Evolutionary conservation across 2,113 vertebrate species (phyloP), one percentile per base, ranked within the genome.

Genomic region (Heterocephalus glaber): DNA sequence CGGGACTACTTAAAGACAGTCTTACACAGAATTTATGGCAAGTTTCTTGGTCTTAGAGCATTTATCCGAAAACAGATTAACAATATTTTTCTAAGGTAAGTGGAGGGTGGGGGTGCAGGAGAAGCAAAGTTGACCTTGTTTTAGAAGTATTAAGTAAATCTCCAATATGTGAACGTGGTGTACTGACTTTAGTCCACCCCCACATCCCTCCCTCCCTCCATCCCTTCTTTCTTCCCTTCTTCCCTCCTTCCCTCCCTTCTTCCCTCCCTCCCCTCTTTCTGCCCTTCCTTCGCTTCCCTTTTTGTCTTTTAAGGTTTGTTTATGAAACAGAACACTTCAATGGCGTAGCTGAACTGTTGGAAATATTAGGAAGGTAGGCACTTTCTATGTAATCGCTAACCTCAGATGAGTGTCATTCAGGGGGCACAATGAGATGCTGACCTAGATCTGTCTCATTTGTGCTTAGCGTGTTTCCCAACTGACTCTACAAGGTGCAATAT

Each of bases 1-100:
- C 99, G 99, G 98, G 99, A 99, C 98, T 99, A 99, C 98, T 99
- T 99, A 98, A 99, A 99, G 98, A 99, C 99, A 98, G 99, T 99
- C 98, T 99, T 99, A 98, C 99, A 99, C 99, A 99, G 99, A 99
- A 99, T 99, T 99, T 99, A 99, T 96, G 99, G 99, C 97, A 99
- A 99, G 99, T 99, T 99, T 99, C 99, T 99, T 98, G 99, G 99
- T 98, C 99, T 99, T 99, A 99, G 99, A 99, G 99, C 99, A 99
- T 99, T 99, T 99, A 99, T 99, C 99, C 99, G 99, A 99, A 99
- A 99, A 99, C 99, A 99, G 99, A 99, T 99, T 98, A 99, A 99
- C 99, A 99, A 99, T 99, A 99, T 99, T 99, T 99, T 99, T 99
- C 99, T 99, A 99, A 99, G 99, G 99, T 99, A 98, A 99, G 99